These are phyloP conservation scores for Tenualosa ilisha DNA, from an alignment of 2,797 vertebrate species.

Conservation along the genomic window DNA sequence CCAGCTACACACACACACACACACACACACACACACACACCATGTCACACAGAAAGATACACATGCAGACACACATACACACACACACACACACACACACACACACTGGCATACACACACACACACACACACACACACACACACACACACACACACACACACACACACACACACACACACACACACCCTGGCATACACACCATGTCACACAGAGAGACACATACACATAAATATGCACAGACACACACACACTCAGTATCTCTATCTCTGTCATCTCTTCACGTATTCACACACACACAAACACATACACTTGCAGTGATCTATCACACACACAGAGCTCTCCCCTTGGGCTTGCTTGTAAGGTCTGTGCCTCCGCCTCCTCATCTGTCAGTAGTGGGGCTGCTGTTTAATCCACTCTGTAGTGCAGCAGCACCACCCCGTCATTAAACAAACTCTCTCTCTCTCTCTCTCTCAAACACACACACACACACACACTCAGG, in stretches of 20 bases:
- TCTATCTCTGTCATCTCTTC: background rate
- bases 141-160: background rate
- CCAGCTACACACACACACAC: background rate
- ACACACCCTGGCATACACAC: background rate
- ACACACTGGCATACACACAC: background rate
- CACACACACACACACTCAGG: no score
- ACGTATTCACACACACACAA: background rate
- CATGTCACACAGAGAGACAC: background rate
- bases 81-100: background rate
- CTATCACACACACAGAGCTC: background rate
- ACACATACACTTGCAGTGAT: background rate
- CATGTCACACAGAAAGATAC: background rate
- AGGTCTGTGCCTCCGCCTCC: background rate
- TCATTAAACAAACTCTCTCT: background rate
- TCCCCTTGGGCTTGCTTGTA: slow-evolving; percentile 8
- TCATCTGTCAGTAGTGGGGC: background rate
- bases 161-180: background rate
- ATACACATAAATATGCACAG: background rate
- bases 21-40: slow-evolving; percentile 5
- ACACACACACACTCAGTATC: background rate
- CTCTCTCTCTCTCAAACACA: no score
- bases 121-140: background rate
- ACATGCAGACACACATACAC: background rate
- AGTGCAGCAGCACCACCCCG: background rate
- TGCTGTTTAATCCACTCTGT: background rate